Base-by-base conservation (phyloP, 1,140 invertebrate genomes). In the Drosophila carrolli region DNA sequence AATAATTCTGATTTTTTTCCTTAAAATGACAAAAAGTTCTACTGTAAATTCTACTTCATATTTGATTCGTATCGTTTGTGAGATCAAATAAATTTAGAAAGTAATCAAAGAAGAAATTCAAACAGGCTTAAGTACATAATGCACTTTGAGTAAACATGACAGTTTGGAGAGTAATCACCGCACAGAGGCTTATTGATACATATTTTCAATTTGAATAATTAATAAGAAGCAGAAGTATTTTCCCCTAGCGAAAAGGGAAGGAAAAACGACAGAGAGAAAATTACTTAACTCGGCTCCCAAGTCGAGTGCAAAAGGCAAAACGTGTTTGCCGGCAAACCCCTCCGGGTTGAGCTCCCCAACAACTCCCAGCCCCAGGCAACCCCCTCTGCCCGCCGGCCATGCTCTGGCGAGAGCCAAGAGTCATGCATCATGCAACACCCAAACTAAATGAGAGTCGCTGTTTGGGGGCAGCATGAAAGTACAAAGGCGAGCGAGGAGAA, bases 351-450 rank as follows among this genome's bases (percentile, higher is more conserved):
- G 16, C 37, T 16, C 10, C 41, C 37, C 9, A 40, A 62, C 38
- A 47, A 38, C 53, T 14, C 65, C 46, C 41, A 16, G 8, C 65
- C 58, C 41, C 37, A 27, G 5, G 11, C 46, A 56, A 27, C 27
- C 48, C 60, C 41, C 47, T 35, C 27, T 37, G 19, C 23, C 44
- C 61, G 23, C 38, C 43, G 16, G 23, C 60, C 58, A 11, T 47
- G 59, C 43, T 44, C 54, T 46, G 38, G 41, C 46, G 43, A 60
- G 47, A 35, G 75, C 56, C 70, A 75, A 63, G 53, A 71, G 54
- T 75, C 75, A 73, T 84, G 81, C 81, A 84, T 73, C 81, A 73
- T 85, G 78, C 81, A 86, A 78, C 83, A 82, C 75, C 75, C 65
- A 70, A 80, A 59, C 60, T 71, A 66, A 76, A 55, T 43, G 58